Base-by-base conservation (phyloP, 1,140 invertebrate species). In the Eueides isabella region DNA sequence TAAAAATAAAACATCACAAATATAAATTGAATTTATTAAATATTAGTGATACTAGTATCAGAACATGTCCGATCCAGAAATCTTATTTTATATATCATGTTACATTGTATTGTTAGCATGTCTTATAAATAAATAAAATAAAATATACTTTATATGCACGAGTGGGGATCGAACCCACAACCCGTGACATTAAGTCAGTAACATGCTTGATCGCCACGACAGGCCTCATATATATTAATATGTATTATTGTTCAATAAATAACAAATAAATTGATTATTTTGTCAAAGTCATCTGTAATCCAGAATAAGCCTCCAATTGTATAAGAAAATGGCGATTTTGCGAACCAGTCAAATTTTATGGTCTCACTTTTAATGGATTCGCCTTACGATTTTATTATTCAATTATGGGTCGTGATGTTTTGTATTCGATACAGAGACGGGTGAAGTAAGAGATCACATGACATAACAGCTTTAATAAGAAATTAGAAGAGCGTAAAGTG, bases 331-430 rank as follows among this genome's bases (percentile, higher is more conserved):
- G 68, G 48, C 66, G 72, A 75, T 76, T 78, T 67, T 72, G 71
- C 61, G 77, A 77, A 79, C 72, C 78, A 86, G 85, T 86, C 79
- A 85, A 84, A 86, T 82, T 84, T 84, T 85, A 86, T 85, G 78
- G 68, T 73, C 79, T 79, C 75, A 78, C 81, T 83, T 86, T 85
- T 86, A 86, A 86, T 81, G 80, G 75, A 74, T 74, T 61, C 61
- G 80, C 78, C 80, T 85, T 78, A 82, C 78, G 73, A 72, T 78
- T 85, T 86, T 86, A 86, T 85, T 78, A 82, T 85, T 81, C 83
- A 86, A 86, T 86, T 85, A 86, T 80, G 76, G 79, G 72, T 81
- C 77, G 62, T 75, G 80, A 77, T 76, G 73, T 72, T 75, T 67
- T 76, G 74, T 73, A 68, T 68, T 66, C 33, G 33, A 62, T 55